Evolutionary conservation across 2,113 vertebrate genomes (phyloP).

Genomic region (Ptilorrhoa leucosticta): DNA sequence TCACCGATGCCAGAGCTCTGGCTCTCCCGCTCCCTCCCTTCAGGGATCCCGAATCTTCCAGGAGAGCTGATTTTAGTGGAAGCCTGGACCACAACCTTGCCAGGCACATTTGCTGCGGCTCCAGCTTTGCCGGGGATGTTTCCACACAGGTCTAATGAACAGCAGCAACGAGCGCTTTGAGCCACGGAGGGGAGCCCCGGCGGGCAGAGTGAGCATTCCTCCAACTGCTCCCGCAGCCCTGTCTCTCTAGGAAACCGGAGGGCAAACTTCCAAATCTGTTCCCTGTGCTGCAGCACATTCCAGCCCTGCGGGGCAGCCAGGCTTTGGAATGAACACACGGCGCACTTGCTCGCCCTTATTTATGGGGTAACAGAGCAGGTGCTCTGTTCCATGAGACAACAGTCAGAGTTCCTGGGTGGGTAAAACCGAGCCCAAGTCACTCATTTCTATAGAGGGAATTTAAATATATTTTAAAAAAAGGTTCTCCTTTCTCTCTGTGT

Average conservation of each 20-base stretch:
- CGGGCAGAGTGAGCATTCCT: not conserved
- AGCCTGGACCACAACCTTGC: not conserved
- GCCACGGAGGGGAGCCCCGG: not conserved
- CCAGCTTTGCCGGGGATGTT: not conserved
- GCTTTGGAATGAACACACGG: not conserved
- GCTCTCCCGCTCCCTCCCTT: not conserved
- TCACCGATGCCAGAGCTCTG: not conserved
- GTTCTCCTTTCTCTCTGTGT: not conserved
- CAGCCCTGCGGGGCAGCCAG: not conserved
- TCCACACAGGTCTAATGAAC: not conserved
- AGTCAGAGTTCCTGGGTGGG: not conserved
- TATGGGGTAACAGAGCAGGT: not conserved
- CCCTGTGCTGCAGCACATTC: not conserved
- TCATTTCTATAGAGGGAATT: not conserved
- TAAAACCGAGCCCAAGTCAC: not conserved
- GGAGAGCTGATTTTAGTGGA: not conserved
- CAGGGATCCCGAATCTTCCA: not conserved
- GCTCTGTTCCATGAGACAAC: not conserved
- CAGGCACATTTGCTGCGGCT: not conserved
- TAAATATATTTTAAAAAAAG: not conserved
- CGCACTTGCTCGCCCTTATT: not conserved
- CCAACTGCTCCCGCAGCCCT: not conserved
- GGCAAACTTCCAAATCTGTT: not conserved
- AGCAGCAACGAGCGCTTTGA: not conserved
- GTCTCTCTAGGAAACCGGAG: not conserved